Base-by-base conservation (phyloP, 2,797 vertebrate genomes). In the Centroberyx gerrardi region DNA sequence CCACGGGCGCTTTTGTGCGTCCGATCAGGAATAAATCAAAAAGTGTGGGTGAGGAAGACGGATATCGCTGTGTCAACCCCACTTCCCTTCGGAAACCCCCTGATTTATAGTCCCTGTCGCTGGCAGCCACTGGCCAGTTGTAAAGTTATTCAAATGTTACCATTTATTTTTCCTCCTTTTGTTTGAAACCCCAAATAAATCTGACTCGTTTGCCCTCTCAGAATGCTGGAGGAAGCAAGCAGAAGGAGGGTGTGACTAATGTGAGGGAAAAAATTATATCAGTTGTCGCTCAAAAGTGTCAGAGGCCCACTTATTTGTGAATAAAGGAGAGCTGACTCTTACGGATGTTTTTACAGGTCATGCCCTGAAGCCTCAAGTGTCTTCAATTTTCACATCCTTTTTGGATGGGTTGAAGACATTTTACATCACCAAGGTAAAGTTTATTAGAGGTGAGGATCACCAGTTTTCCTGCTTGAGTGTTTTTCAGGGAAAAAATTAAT, bases 361-460 rank as follows among this genome's bases (percentile, higher is more conserved):
- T 84, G 98, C 98, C 82, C 96, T 99, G 91, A 99, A 99, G 93
- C 98, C 98, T 93, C 98, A 99, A 96, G 98, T 98, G 90, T 97
- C 98, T 76, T 99, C 98, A 68, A 96, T 99, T 92, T 99, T 99
- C 95, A 99, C 98, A 13, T 99, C 98, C 15, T 98, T 99, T 96
- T 90, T 99, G 94, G 98, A 99, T 40, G 98, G 98, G 59, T 88
- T 99, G 93, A 99, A 99, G 95, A 99, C 96, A 86, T 97, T 99
- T 94, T 99, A 99, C 95, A 98, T 99, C 93, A 99, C 98, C 74
- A 99, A 99, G 97, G 98, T 99, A 90, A 91, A 75, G 36, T 29
- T 17, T 27, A 51, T 18, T 3, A 2, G 0, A 60, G 48, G 29
- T 28, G 7, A 63, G 36, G 3, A 1, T 31, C 56, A 22, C n/a